These are phyloP conservation scores for Dicrostonyx torquatus DNA, from an alignment of 2,797 vertebrate genomes.

Conservation along the genomic window DNA sequence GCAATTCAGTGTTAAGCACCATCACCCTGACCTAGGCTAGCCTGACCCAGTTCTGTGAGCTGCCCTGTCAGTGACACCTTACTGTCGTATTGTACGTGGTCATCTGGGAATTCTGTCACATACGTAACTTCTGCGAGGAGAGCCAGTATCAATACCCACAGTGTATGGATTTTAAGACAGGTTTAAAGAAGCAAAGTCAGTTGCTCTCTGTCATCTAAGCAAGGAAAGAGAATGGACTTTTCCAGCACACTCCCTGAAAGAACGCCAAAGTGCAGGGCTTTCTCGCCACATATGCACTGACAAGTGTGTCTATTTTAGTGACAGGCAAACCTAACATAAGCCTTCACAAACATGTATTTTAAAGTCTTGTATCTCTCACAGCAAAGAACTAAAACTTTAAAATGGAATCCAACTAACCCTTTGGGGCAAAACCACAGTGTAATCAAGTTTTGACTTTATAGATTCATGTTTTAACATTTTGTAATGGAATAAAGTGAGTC, in stretches of 20 bases:
- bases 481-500: neutral
- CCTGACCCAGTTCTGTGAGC: neutral
- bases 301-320: constrained; percentile 15
- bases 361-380: neutral
- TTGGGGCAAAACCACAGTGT: neutral
- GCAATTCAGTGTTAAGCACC: neutral
- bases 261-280: neutral
- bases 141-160: neutral
- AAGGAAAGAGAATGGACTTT: neutral
- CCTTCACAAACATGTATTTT: constrained; percentile 37
- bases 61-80: neutral
- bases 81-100: neutral
- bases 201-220: neutral
- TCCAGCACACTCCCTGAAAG: neutral
- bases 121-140: neutral
- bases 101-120: constrained; percentile 22
- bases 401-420: constrained; percentile 12
- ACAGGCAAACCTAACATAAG: constrained; percentile 1
- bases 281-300: neutral
- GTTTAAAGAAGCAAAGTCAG: neutral
- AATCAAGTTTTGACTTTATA: neutral
- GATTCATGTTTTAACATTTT: constrained; percentile 24
- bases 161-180: neutral
- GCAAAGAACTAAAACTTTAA: constrained; percentile 18
- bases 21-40: neutral